phyloP scores from a whole-genome alignment of 2,797 vertebrate species.

The Chaetodon trifasciatus region DNA sequence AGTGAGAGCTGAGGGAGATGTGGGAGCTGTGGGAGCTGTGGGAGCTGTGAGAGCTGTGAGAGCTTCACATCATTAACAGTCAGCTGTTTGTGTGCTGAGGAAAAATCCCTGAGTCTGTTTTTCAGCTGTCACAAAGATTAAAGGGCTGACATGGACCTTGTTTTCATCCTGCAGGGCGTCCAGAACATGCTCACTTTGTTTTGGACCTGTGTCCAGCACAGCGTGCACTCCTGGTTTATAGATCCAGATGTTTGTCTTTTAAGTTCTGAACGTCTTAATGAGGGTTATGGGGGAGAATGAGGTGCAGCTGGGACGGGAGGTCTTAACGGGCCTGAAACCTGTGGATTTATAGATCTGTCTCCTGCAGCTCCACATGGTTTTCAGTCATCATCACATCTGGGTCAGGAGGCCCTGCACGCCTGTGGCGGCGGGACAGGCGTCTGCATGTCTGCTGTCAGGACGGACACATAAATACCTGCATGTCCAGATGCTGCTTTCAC shows the following conservation, averaged over 20 bases:
- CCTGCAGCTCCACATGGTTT: constrained; percentile 50
- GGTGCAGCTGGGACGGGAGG: constrained; percentile 52
- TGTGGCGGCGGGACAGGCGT: constrained; percentile 65
- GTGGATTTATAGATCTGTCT: constrained; percentile 61
- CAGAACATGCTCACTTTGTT: constrained; percentile 18
- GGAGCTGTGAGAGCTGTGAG: background rate
- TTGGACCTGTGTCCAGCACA: background rate
- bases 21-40: too few species aligned
- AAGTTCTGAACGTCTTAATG: constrained; percentile 44
- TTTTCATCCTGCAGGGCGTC: background rate
- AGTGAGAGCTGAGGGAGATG: too few species aligned
- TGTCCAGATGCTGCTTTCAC: constrained; percentile 33
- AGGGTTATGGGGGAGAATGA: constrained; percentile 39
- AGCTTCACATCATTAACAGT: background rate
- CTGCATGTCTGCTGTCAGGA: constrained; percentile 68
- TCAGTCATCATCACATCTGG: constrained; percentile 61
- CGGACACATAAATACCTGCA: constrained; percentile 63
- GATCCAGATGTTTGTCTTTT: constrained; percentile 62
- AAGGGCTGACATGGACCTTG: background rate
- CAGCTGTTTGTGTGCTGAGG: too few species aligned
- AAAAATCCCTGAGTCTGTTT: too few species aligned
- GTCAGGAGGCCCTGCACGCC: constrained; percentile 67
- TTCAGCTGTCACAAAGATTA: background rate
- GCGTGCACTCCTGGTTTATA: background rate
- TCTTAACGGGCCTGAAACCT: constrained; percentile 48